Evolutionary conservation across 2,888 invertebrate species (phyloP).

Genomic region (Volucella bombylans): DNA sequence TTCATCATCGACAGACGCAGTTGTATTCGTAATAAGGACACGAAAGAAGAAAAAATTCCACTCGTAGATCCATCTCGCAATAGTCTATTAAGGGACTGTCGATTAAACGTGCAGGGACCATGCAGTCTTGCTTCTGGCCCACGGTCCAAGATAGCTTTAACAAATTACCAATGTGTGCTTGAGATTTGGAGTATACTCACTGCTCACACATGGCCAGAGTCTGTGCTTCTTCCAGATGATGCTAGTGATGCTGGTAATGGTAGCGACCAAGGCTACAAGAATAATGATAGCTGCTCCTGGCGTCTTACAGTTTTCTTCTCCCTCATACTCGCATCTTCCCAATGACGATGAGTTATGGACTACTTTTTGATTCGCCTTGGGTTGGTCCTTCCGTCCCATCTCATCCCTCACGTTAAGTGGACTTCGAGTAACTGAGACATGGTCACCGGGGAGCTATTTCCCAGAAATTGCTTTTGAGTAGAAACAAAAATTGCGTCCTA

Average conservation of each 20-base stretch:
- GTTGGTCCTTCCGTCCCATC: slow-evolving; percentile 13
- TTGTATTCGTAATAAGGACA: not conserved
- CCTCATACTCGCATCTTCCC: slow-evolving; percentile 7
- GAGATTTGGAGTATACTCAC: slow-evolving; percentile 58
- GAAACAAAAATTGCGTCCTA: slow-evolving; percentile 17
- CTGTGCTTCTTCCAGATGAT: not conserved
- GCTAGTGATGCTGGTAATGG: not conserved
- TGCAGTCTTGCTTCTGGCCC: slow-evolving; percentile 3
- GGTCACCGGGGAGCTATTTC: slow-evolving; percentile 63
- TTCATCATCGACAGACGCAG: slow-evolving; percentile 60
- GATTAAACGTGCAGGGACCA: slow-evolving; percentile 72
- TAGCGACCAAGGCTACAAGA: slow-evolving; percentile 45
- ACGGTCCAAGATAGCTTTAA: slow-evolving; percentile 49
- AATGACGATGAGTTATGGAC: slow-evolving; percentile 60
- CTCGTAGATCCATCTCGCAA: slow-evolving; percentile 31
- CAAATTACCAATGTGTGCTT: slow-evolving; percentile 72
- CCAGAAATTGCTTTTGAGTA: slow-evolving; percentile 61
- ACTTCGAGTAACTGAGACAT: slow-evolving; percentile 25
- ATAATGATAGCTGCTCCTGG: slow-evolving; percentile 65
- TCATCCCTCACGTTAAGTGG: slow-evolving; percentile 61
- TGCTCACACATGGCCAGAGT: slow-evolving; percentile 16
- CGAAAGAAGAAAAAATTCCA: not conserved
- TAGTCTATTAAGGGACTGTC: slow-evolving; percentile 72
- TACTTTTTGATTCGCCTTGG: slow-evolving; percentile 49
- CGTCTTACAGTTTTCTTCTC: slow-evolving; percentile 35